Conservation (phyloP, 2,113 vertebrate genomes). For the Neolamprologus falcicula region DNA sequence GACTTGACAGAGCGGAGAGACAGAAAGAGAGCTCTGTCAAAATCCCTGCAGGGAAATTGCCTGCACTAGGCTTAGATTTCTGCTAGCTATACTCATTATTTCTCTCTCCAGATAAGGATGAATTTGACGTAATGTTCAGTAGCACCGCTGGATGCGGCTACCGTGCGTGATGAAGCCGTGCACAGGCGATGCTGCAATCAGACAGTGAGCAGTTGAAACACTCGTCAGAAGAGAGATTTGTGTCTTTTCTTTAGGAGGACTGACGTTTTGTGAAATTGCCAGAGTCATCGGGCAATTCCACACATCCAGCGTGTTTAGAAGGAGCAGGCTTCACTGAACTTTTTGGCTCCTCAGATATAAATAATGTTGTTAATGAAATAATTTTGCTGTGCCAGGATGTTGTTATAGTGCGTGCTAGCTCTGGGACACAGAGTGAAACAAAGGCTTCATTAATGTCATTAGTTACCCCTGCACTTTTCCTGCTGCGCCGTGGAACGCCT, state of each 20-base stretch:
- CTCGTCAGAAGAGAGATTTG: not conserved
- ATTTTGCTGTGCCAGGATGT: not conserved
- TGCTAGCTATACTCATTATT: slow-evolving; percentile 46
- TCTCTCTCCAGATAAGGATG: slow-evolving; percentile 48
- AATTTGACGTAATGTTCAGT: slow-evolving; percentile 48
- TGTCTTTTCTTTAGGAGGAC: not conserved
- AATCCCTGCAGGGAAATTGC: slow-evolving; percentile 52
- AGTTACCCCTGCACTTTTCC: not conserved
- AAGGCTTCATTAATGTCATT: not conserved
- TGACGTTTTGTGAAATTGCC: not conserved
- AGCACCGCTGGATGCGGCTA: slow-evolving; percentile 20
- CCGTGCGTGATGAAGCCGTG: not conserved
- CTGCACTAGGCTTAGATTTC: slow-evolving; percentile 43
- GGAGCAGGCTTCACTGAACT: not conserved
- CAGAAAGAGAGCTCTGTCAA: slow-evolving; percentile 29
- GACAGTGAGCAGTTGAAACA: not conserved
- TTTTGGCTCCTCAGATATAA: not conserved
- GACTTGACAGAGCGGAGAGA: slow-evolving; percentile 32
- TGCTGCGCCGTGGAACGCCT: not conserved
- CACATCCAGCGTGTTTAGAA: not conserved
- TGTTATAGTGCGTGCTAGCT: not conserved
- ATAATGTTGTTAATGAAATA: not conserved
- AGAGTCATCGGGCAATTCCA: not conserved
- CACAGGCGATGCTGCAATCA: not conserved
- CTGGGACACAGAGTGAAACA: not conserved